Base-by-base conservation (phyloP, 2,113 vertebrate species). In the Gallinago media region DNA sequence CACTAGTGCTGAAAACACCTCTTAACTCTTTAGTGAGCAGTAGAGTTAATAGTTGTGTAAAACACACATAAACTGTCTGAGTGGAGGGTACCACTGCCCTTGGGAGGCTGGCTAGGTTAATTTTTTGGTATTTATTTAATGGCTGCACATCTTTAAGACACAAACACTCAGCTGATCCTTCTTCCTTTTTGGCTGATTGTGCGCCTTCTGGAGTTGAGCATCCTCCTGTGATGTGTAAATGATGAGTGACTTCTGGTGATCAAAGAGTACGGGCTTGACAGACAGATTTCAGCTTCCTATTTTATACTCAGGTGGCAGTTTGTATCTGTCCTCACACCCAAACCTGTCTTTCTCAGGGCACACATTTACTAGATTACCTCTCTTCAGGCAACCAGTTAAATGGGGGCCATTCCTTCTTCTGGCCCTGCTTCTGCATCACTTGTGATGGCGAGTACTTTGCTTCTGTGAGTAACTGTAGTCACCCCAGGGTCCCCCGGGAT, bases 191-290 rank as follows among this genome's bases (percentile, higher is more conserved):
- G 96, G 84, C 93, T 96, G 96, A 38, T 40, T 91, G 47, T 36
- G 62, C 91, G 89, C 85, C 93, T 96, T 31, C 80, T 91, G 95
- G 92, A 86, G 94, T 6, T 75, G 94, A 95, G 93, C 88, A 92
- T 94, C 89, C 54, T 74, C 72, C 81, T 97, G 94, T 94, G 97
- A 95, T 96, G 96, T 96, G 97, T 56, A 92, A 97, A 97, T 94
- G 95, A 63, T 2, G 9, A 79, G 93, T 95, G 96, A 79, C 96
- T 97, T 74, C 74, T 68, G 81, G 12, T 95, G 96, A 96, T 97
- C 94, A 96, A 97, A 96, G 95, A 52, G 21, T 21, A 1, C 8
- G 49, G 85, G 2, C 72, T 81, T 93, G 95, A 95, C 84, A 56
- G 96, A 63, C 85, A 34, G 25, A 79, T 82, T 76, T 95, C 95